These are phyloP conservation scores for Ditylenchus weischeri DNA, from an alignment of 2,888 invertebrate species.

Conservation along the genomic window DNA sequence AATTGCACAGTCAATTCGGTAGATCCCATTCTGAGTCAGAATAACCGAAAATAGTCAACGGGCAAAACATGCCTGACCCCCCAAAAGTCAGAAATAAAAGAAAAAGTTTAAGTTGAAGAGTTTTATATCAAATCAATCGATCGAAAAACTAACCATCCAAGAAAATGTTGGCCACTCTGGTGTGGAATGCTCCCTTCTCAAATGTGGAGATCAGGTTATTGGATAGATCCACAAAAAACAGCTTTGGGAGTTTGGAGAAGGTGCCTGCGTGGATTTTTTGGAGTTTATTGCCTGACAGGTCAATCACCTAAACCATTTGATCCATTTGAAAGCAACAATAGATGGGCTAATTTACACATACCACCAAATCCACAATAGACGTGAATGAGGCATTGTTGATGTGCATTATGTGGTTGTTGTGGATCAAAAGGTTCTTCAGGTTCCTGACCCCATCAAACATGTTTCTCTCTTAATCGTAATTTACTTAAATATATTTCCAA, in stretches of 20 bases:
- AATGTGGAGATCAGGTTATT: slow-evolving; percentile 47
- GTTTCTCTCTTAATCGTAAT: slow-evolving; percentile 42
- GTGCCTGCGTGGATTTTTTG: slow-evolving; percentile 69
- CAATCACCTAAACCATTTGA: slow-evolving; percentile 26
- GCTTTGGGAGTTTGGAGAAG: slow-evolving; percentile 40
- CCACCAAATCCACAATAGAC: slow-evolving; percentile 44
- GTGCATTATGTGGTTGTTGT: slow-evolving; percentile 43
- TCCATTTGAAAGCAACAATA: too few species aligned
- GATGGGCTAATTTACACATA: slow-evolving; percentile 5
- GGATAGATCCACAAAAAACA: slow-evolving; percentile 55
- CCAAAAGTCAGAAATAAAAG: too few species aligned
- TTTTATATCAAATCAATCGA: background rate
- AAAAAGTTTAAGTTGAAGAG: too few species aligned
- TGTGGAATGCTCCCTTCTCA: slow-evolving; percentile 43
- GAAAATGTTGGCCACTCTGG: slow-evolving; percentile 48
- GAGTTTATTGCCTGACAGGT: slow-evolving; percentile 69
- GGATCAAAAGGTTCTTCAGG: slow-evolving; percentile 61
- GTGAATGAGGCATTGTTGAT: slow-evolving; percentile 41
- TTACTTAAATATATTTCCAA: too few species aligned
- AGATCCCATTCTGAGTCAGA: too few species aligned
- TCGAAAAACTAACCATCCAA: slow-evolving; percentile 43
- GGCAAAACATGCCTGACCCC: too few species aligned
- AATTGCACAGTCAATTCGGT: too few species aligned
- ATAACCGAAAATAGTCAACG: too few species aligned
- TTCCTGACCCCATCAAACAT: slow-evolving; percentile 68